A percentile compares a stretch with the other conserved stretches of the same genome.
These are phyloP conservation scores for Syrphus vitripennis DNA, from an alignment of 2,888 invertebrate genomes.

Conservation along the genomic window DNA sequence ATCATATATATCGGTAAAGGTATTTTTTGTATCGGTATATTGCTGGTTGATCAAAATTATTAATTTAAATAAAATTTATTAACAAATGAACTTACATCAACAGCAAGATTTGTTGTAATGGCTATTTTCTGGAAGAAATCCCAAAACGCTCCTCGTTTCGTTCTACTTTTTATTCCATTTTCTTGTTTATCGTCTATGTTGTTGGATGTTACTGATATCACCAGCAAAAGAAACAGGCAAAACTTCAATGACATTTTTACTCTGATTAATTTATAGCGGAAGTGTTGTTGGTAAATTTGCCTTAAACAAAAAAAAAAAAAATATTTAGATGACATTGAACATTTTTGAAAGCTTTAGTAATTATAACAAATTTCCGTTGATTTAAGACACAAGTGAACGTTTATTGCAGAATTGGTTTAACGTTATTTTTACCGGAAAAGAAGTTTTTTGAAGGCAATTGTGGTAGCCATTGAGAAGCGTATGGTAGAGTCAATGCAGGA, in stretches of 20 bases:
- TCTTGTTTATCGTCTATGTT: constrained; percentile 34
- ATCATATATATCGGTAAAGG: constrained; percentile 78
- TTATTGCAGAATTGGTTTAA: too few species aligned
- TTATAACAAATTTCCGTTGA: neutral
- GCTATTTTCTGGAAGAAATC: constrained; percentile 78
- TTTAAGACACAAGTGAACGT: neutral
- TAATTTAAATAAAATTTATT: neutral
- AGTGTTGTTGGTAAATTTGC: neutral
- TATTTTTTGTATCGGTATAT: constrained; percentile 78
- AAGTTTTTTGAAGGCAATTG: too few species aligned
- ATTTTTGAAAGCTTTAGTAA: neutral
- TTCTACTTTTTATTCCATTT: constrained; percentile 73
- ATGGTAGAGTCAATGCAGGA: too few species aligned
- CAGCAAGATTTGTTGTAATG: constrained; percentile 77
- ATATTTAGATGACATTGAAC: neutral
- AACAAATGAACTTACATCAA: constrained; percentile 75
- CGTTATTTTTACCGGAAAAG: too few species aligned
- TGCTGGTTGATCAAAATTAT: constrained; percentile 74
- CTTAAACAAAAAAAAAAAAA: neutral
- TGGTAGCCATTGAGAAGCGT: too few species aligned
- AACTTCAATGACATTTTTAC: constrained; percentile 56
- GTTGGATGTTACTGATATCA: constrained; percentile 57
- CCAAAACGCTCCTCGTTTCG: constrained; percentile 77
- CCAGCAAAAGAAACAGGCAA: constrained; percentile 56
- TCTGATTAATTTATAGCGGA: neutral